A percentile compares a stretch with the other conserved stretches of the same genome.
Evolutionary conservation across 2,797 vertebrate genomes (phyloP).

Genomic region (Iguana delicatissima): DNA sequence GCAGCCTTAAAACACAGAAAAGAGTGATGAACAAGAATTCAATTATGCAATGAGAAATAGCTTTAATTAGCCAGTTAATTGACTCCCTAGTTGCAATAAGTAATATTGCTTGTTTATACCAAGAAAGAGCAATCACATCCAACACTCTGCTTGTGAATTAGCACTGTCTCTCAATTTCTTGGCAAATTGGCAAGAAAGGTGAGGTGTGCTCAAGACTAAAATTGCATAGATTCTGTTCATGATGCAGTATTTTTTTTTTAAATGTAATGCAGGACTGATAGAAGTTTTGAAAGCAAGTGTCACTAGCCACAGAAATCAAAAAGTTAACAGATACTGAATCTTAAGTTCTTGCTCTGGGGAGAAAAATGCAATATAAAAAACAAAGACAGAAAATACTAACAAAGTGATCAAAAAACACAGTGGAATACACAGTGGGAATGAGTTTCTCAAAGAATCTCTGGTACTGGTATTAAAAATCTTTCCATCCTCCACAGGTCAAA

Average conservation of each 20-base stretch:
- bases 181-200: not conserved
- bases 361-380: not conserved
- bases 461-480: not conserved
- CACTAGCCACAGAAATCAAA: not conserved
- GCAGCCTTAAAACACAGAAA: conserved; percentile 49
- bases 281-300: not conserved
- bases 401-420: not conserved
- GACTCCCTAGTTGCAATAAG: conserved; percentile 65
- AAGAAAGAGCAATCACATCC: conserved; percentile 50
- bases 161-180: not conserved
- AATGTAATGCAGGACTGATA: not conserved
- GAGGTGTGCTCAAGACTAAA: not conserved
- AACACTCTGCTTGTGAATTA: conserved; percentile 40
- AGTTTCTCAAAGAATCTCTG: not conserved
- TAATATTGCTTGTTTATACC: conserved; percentile 65
- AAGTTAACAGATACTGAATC: not conserved
- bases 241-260: not conserved
- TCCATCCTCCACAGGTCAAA: not conserved
- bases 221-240: not conserved
- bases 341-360: not conserved
- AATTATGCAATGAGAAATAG: conserved; percentile 74
- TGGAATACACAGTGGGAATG: not conserved
- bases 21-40: conserved; percentile 66
- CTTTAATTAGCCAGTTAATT: conserved; percentile 76
- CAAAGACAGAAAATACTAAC: not conserved